phyloP scores from a whole-genome alignment of 2,113 vertebrate species.

The Hiodon alosoides region DNA sequence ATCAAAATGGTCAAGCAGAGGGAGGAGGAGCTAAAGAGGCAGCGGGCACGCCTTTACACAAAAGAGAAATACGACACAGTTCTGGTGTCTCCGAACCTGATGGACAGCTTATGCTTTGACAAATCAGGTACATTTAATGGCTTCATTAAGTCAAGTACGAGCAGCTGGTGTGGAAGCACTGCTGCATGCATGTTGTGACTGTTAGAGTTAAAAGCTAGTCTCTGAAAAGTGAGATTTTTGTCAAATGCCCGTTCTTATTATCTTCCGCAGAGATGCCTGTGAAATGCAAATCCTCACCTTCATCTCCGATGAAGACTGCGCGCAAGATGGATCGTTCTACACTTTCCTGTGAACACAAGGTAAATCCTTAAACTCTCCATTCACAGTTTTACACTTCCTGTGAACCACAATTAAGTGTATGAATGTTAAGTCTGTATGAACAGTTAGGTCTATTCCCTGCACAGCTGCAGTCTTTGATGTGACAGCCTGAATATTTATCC shows the following conservation, averaged over 20 bases:
- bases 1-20: conserved; percentile 56
- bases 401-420: not conserved
- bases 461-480: not conserved
- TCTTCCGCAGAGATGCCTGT: conserved; percentile 24
- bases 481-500: not conserved
- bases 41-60: conserved; percentile 48
- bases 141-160: too few relatives aligned
- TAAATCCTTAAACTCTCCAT: too few relatives aligned
- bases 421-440: not conserved
- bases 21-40: conserved; percentile 58
- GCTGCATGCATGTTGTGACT: too few relatives aligned
- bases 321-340: conserved; percentile 55
- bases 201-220: too few relatives aligned
- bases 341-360: conserved; percentile 44
- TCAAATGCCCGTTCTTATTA: not conserved
- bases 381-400: too few relatives aligned
- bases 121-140: conserved; percentile 31
- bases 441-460: not conserved
- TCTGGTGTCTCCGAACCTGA: conserved; percentile 53
- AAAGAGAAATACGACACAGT: conserved; percentile 51
- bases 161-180: too few relatives aligned
- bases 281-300: conserved; percentile 52
- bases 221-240: too few relatives aligned
- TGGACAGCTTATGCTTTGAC: conserved; percentile 37
- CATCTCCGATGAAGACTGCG: conserved; percentile 49